These are phyloP conservation scores for Brienomyrus longianalis DNA, from an alignment of 2,113 vertebrate genomes.

Conservation along the genomic window DNA sequence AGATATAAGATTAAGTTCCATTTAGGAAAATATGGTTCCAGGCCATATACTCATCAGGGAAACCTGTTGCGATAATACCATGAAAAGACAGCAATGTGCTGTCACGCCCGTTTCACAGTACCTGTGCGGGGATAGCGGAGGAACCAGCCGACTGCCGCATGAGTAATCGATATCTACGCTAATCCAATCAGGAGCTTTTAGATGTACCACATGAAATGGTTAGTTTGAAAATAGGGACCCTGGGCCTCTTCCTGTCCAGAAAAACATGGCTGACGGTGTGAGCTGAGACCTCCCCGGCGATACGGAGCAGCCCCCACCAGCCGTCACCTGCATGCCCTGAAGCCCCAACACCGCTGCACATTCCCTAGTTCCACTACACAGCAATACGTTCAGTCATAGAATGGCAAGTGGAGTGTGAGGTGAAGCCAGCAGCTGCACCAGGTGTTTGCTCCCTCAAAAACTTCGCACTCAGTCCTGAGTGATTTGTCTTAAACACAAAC, in stretches of 20 bases:
- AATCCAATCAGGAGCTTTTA: neutral
- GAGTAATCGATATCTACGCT: neutral
- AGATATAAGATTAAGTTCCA: neutral
- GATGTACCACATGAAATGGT: neutral
- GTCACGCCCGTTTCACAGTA: neutral
- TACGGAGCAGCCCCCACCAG: neutral
- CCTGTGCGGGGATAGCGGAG: neutral
- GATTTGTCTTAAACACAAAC: neutral
- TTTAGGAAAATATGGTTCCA: neutral
- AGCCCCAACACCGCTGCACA: neutral
- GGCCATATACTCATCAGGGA: neutral
- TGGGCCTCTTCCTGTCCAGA: neutral
- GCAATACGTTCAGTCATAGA: neutral
- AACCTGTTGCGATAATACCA: neutral
- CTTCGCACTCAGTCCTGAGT: neutral
- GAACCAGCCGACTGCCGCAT: neutral
- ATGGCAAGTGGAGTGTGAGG: neutral
- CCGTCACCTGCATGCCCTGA: neutral
- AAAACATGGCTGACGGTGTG: neutral
- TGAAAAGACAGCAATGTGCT: neutral
- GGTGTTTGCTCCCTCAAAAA: neutral
- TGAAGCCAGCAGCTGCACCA: neutral
- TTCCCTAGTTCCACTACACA: neutral
- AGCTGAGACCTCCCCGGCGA: neutral
- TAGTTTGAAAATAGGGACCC: neutral